phyloP scores from a whole-genome alignment of 1,140 invertebrate species.

The Chironomus striatipennis region DNA sequence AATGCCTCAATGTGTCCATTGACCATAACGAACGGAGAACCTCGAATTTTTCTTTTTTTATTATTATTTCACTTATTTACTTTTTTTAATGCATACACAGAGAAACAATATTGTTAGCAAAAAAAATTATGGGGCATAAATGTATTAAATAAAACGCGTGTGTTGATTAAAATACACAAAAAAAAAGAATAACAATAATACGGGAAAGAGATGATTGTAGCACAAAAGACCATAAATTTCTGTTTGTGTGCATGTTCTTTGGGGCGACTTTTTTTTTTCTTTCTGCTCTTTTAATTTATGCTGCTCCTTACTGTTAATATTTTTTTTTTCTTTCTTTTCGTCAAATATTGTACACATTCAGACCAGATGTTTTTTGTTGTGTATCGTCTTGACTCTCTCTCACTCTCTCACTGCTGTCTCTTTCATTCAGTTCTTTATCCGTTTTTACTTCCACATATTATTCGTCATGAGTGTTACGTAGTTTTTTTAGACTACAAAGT shows the following conservation, averaged over 20 bases:
- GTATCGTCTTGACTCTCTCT: not conserved
- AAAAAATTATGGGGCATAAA: constrained; percentile 6
- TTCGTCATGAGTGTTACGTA: not conserved
- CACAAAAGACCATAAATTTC: not conserved
- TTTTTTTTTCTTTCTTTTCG: not conserved
- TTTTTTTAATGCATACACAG: not conserved
- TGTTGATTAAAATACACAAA: not conserved
- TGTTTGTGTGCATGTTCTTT: not conserved
- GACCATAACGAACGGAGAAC: constrained; percentile 16
- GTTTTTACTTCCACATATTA: not conserved
- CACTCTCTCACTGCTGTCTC: no score
- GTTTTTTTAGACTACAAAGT: not conserved
- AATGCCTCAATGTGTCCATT: constrained; percentile 12
- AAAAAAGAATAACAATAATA: not conserved
- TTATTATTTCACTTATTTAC: no score
- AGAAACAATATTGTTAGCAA: not conserved
- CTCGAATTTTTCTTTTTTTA: no score
- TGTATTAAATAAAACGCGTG: not conserved
- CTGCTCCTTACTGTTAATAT: not conserved
- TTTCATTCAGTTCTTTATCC: not conserved
- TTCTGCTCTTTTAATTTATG: not conserved
- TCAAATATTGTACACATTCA: not conserved
- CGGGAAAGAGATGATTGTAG: no score
- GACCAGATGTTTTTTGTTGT: constrained; percentile 23
- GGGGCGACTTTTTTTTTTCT: not conserved